Percentiles rank a stretch among this genome's conserved stretches.
phyloP scores from a whole-genome alignment of 2,113 vertebrate genomes.

The Corvus moneduloides region DNA sequence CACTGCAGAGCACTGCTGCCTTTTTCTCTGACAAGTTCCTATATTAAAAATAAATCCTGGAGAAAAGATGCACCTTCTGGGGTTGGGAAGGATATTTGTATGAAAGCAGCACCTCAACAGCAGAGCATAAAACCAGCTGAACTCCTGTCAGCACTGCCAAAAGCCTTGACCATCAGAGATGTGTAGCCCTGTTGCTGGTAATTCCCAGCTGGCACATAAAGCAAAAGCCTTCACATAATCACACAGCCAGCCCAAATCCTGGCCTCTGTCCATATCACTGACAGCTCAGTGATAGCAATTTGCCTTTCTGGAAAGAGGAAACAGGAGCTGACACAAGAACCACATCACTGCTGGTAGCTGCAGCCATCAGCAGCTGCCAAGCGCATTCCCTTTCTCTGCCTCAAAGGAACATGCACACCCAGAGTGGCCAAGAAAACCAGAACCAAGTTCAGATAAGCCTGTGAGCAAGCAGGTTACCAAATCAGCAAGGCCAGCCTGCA shows the following conservation, averaged over 20 bases:
- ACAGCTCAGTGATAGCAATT: not conserved
- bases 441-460: not conserved
- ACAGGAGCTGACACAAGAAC: not conserved
- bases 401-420: not conserved
- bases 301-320: not conserved
- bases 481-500: not conserved
- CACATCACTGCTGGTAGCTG: accelerated
- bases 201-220: not conserved
- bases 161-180: not conserved
- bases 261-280: not conserved
- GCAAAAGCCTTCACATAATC: not conserved
- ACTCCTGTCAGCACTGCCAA: not conserved
- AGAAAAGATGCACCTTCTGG: not conserved
- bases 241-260: not conserved
- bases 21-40: not conserved
- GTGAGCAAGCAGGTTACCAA: not conserved
- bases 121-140: not conserved
- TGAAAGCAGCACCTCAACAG: not conserved
- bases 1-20: not conserved
- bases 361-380: not conserved
- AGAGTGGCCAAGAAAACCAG: not conserved
- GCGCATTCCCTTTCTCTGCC: not conserved
- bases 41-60: not conserved
- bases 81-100: not conserved
- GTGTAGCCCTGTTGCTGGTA: not conserved